Conservation (phyloP, 2,888 invertebrate species). For the Himalopsyche kuldschensis region DNA sequence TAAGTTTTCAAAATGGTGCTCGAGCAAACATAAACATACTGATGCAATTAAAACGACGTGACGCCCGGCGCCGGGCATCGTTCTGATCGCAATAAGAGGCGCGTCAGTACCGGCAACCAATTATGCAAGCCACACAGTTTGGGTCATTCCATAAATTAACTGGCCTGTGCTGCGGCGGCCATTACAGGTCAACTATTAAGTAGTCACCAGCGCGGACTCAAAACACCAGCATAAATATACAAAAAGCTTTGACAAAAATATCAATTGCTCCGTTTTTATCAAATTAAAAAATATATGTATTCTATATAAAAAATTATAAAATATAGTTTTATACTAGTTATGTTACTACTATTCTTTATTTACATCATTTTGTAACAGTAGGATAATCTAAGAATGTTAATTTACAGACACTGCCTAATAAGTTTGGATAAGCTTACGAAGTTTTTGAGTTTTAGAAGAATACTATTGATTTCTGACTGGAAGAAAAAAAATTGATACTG, state of each 20-base stretch:
- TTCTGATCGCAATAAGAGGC: background rate
- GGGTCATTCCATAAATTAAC: background rate
- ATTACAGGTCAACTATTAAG: background rate
- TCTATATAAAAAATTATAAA: no score
- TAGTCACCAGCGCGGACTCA: background rate
- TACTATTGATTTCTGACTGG: no score
- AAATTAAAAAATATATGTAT: no score
- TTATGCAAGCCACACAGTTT: conserved; percentile 20
- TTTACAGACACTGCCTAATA: no score
- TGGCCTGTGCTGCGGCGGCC: background rate
- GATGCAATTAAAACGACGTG: background rate
- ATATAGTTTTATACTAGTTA: no score
- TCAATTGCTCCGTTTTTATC: no score
- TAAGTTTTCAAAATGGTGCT: background rate
- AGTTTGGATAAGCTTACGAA: no score
- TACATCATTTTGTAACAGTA: no score
- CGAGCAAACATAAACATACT: background rate
- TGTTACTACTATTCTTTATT: no score
- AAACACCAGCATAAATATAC: background rate
- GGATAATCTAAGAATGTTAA: no score
- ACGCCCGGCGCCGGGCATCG: background rate
- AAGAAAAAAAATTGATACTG: no score
- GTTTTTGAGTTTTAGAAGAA: no score
- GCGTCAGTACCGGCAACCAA: conserved; percentile 5
- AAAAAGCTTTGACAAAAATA: background rate